A percentile compares a stretch with the other conserved stretches of the same genome.
These are phyloP conservation scores for Thamnaconus septentrionalis DNA, from an alignment of 2,113 vertebrate genomes.

Conservation along the genomic window DNA sequence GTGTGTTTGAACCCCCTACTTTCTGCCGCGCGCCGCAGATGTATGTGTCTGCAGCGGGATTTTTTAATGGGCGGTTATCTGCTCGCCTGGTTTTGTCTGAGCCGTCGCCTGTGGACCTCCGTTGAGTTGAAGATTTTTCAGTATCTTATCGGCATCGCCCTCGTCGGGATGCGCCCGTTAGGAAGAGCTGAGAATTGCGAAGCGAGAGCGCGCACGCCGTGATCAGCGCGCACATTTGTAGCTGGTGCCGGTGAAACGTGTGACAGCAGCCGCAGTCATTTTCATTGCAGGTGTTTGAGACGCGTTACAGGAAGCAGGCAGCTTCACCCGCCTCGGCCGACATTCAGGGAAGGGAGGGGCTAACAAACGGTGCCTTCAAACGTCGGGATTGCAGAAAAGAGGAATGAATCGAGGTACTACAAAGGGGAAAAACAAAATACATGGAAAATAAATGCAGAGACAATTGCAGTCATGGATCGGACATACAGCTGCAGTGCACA, in stretches of 20 bases:
- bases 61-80: constrained; percentile 40
- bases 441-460: not conserved
- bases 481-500: too few relatives aligned
- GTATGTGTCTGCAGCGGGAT: constrained; percentile 20
- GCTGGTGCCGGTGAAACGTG: too few relatives aligned
- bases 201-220: not conserved
- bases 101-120: constrained; percentile 38
- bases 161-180: constrained; percentile 13
- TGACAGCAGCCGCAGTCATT: not conserved
- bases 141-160: constrained; percentile 44
- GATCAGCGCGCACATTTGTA: too few relatives aligned
- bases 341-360: constrained; percentile 22
- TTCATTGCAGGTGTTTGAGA: constrained; percentile 1
- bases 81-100: constrained; percentile 25
- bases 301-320: not conserved
- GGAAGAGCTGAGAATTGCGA: too few relatives aligned
- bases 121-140: constrained; percentile 25
- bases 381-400: too few relatives aligned
- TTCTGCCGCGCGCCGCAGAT: constrained; percentile 26
- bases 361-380: not conserved
- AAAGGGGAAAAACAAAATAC: not conserved
- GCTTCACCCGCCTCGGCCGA: constrained; percentile 33
- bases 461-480: too few relatives aligned
- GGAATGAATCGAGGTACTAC: too few relatives aligned
- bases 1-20: constrained; percentile 9